Conservation (phyloP, 2,797 vertebrate genomes). For the Chrysocyon brachyurus region DNA sequence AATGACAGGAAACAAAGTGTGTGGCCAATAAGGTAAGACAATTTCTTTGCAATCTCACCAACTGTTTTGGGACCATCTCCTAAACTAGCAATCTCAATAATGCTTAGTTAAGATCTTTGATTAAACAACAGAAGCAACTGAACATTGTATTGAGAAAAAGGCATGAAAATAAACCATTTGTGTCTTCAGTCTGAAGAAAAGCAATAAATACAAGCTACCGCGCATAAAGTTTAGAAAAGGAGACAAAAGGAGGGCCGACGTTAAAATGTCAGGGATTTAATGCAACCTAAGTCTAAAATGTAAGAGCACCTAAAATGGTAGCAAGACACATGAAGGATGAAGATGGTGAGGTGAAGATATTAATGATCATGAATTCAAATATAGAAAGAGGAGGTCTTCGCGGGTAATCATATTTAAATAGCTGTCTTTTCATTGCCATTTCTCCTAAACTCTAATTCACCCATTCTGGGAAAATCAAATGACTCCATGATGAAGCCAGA, state of each 20-base stretch:
- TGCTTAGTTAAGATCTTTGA: neutral
- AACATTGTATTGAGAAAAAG: slow-evolving; percentile 17
- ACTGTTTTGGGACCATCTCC: neutral
- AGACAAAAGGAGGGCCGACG: neutral
- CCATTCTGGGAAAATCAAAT: neutral
- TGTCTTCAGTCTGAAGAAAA: slow-evolving; percentile 8
- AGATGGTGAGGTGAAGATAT: neutral
- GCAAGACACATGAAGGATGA: neutral
- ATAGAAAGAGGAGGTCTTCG: neutral
- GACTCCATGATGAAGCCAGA: neutral
- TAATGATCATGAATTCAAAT: slow-evolving; percentile 38
- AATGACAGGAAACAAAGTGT: neutral
- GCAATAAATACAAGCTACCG: neutral
- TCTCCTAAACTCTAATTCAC: neutral
- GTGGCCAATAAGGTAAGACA: slow-evolving; percentile 1
- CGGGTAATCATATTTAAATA: slow-evolving; percentile 25
- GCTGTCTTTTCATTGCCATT: neutral
- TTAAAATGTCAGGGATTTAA: slow-evolving; percentile 56
- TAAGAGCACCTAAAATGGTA: neutral
- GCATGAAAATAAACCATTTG: neutral
- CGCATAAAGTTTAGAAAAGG: slow-evolving; percentile 31
- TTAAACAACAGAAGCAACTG: neutral
- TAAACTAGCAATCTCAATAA: neutral
- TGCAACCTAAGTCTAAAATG: neutral
- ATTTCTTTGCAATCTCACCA: neutral